phyloP scores from a whole-genome alignment of 2,888 invertebrate species.

The Clanis bilineata region DNA sequence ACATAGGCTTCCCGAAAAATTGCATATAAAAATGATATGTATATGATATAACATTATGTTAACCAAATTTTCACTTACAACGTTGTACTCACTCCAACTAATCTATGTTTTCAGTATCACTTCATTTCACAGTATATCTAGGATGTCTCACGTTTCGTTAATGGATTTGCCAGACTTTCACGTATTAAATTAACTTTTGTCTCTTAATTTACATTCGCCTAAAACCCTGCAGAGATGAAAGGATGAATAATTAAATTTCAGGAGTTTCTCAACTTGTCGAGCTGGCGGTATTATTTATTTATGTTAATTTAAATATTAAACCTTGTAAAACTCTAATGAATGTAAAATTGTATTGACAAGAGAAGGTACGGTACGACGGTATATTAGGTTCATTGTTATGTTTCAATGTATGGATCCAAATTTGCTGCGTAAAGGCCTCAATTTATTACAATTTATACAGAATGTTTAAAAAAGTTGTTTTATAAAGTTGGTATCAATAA shows the following conservation, averaged over 20 bases:
- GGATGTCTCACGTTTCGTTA: background rate
- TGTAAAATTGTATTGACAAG: background rate
- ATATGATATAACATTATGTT: too few relatives aligned
- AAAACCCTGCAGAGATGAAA: background rate
- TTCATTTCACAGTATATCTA: background rate
- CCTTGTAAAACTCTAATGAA: background rate
- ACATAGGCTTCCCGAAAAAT: too few relatives aligned
- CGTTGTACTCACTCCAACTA: too few relatives aligned
- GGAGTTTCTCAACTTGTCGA: background rate
- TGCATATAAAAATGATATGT: too few relatives aligned
- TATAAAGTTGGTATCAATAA: too few relatives aligned
- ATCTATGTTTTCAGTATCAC: too few relatives aligned
- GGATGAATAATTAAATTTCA: background rate
- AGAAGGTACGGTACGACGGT: background rate
- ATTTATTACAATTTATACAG: too few relatives aligned
- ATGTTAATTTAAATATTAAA: background rate
- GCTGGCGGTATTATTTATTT: background rate
- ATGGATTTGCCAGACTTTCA: background rate
- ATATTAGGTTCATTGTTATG: too few relatives aligned
- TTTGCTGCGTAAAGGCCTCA: too few relatives aligned
- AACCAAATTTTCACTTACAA: too few relatives aligned
- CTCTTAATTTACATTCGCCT: background rate
- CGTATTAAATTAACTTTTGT: background rate
- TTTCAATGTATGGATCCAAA: too few relatives aligned
- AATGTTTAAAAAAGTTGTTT: too few relatives aligned